Evolutionary conservation across 2,797 vertebrate genomes (phyloP).

Genomic region (Myotis pilosus): DNA sequence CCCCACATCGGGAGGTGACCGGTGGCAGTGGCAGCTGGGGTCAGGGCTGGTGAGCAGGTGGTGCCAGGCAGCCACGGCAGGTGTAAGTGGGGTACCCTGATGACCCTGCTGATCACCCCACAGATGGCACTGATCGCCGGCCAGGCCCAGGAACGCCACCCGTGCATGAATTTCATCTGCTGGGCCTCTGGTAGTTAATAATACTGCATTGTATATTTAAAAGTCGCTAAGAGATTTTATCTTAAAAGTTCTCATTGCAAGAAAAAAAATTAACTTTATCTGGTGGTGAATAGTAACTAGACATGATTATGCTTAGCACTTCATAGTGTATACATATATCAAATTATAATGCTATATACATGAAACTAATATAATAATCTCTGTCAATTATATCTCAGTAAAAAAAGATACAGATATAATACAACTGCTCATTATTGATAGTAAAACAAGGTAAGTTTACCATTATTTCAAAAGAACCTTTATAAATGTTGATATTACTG

Average conservation of each 20-base stretch:
- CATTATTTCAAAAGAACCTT: not conserved
- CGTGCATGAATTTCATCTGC: too few relatives aligned
- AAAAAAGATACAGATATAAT: not conserved
- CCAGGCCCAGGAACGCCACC: too few relatives aligned
- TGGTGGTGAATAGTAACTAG: not conserved
- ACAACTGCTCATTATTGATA: fast-evolving
- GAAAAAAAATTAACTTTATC: not conserved
- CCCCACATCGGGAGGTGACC: too few relatives aligned
- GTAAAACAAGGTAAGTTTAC: not conserved
- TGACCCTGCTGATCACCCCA: too few relatives aligned
- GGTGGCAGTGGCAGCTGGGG: too few relatives aligned
- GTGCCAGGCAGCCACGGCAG: too few relatives aligned
- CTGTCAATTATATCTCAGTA: not conserved
- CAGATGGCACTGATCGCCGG: too few relatives aligned
- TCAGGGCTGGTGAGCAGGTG: too few relatives aligned
- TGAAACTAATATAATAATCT: not conserved
- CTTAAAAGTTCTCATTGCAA: not conserved
- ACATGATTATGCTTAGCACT: not conserved
- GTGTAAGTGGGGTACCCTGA: too few relatives aligned
- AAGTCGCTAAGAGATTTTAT: not conserved
- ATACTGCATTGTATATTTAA: not conserved
- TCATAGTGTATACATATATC: not conserved
- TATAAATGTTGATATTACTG: not conserved
- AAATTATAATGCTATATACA: not conserved
- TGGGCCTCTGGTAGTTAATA: not conserved